phyloP scores from a whole-genome alignment of 2,797 vertebrate genomes.

The Podargus strigoides region DNA sequence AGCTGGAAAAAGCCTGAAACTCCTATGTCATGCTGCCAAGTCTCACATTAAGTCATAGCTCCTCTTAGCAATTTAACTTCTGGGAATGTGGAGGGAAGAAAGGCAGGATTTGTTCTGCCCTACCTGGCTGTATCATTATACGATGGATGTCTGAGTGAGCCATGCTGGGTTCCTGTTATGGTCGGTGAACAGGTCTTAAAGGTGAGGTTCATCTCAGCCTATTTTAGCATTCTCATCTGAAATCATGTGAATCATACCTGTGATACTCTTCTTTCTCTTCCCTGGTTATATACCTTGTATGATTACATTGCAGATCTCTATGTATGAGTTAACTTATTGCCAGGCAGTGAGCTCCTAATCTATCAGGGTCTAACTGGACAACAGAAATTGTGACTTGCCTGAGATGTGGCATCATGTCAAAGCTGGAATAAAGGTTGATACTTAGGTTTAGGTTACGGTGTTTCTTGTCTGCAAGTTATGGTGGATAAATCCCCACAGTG shows the following conservation, averaged over 20 bases:
- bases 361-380: not conserved
- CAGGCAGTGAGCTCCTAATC: not conserved
- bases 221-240: not conserved
- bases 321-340: not conserved
- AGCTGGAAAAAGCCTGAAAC: not conserved
- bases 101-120: not conserved
- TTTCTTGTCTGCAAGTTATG: not conserved
- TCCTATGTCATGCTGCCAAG: not conserved
- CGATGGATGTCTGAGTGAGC: not conserved
- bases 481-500: not conserved
- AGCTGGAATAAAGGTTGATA: not conserved
- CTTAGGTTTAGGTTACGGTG: not conserved
- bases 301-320: not conserved
- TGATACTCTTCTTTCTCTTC: not conserved
- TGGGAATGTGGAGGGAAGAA: not conserved
- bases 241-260: not conserved
- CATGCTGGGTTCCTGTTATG: not conserved
- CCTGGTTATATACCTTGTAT: not conserved
- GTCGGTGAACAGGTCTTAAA: not conserved
- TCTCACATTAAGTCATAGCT: not conserved
- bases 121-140: not conserved
- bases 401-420: not conserved
- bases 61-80: not conserved
- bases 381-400: not conserved
- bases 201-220: not conserved